Evolutionary conservation across 1,140 invertebrate genomes (phyloP), one percentile per base, ranked within the genome.

Genomic region (Caenorhabditis brenneri): DNA sequence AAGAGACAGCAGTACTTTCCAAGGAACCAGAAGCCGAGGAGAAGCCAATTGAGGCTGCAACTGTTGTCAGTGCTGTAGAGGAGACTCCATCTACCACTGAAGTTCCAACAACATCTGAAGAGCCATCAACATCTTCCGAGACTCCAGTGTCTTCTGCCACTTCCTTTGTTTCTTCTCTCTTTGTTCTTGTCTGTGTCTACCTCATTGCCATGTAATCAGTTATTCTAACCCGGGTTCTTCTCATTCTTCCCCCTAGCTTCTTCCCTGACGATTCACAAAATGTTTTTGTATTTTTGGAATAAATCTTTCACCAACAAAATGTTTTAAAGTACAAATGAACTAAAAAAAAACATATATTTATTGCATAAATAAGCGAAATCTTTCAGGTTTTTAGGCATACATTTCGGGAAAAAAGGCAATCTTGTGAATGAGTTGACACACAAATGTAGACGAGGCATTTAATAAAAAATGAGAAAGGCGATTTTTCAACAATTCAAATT

Each of bases 101-200:
- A n/a, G 36, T 6, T 24, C 65, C 65, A 74, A 19, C 10, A n/a
- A 42, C 65, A 27, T 74, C 65, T 24, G 36, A 74, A 55, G 53
- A 55, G 24, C 53, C 53, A 55, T 29, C 53, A 27, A 74, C 65
- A 42, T 42, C 65, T 42, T 74, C 65, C 24, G 36, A 74, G 36
- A 42, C 36, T 74, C 65, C 65, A 74, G 65, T 74, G 6, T 74
- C 65, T 22, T 74, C 65, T 2, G 65, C 65, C 33, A 42, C 65
- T 27, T 46, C 65, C 10, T 74, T 74, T 12, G 36, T 74, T 12
- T 74, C 65, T 24, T 74, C 65, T 24, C n/a, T 74, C 7, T 74
- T 74, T 15, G 65, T 74, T 74, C 65, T 74, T 46, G n/a, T 74
- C 65, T 74, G 65, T 42, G 65, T 74, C 36, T 74, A 74, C 36